Evolutionary conservation across 2,888 invertebrate genomes (phyloP).

Genomic region (Bombylius major): DNA sequence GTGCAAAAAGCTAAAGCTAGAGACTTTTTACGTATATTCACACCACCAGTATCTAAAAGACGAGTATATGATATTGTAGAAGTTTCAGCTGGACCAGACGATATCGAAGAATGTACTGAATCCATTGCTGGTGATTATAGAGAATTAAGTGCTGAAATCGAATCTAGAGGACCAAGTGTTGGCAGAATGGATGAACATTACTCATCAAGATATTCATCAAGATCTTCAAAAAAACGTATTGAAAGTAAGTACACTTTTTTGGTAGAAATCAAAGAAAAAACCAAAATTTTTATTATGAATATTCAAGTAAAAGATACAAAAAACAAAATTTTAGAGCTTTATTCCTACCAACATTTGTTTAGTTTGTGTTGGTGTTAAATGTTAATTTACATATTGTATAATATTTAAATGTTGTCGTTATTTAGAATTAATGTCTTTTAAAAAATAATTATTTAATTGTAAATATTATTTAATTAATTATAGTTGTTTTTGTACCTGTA

Average conservation of each 20-base stretch:
- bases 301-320: neutral
- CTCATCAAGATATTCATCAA: slow-evolving; percentile 43
- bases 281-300: neutral
- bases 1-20: slow-evolving; percentile 36
- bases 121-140: slow-evolving; percentile 28
- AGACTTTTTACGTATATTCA: slow-evolving; percentile 35
- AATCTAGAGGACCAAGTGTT: slow-evolving; percentile 26
- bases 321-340: neutral
- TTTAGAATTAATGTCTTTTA: too few relatives aligned
- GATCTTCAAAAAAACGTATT: slow-evolving; percentile 48
- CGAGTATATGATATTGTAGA: slow-evolving; percentile 35
- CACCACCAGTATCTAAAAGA: slow-evolving; percentile 29
- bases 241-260: slow-evolving; percentile 39
- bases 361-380: slow-evolving; percentile 1
- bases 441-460: too few relatives aligned
- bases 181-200: slow-evolving; percentile 29
- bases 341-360: neutral
- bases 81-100: slow-evolving; percentile 21
- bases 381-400: neutral
- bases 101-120: slow-evolving; percentile 25
- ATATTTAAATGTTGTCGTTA: too few relatives aligned
- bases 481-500: too few relatives aligned
- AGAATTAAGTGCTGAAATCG: slow-evolving; percentile 27
- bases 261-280: neutral
- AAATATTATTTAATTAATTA: too few relatives aligned